Base-by-base conservation (phyloP, 2,113 vertebrate genomes). In the Corythaixoides concolor region DNA sequence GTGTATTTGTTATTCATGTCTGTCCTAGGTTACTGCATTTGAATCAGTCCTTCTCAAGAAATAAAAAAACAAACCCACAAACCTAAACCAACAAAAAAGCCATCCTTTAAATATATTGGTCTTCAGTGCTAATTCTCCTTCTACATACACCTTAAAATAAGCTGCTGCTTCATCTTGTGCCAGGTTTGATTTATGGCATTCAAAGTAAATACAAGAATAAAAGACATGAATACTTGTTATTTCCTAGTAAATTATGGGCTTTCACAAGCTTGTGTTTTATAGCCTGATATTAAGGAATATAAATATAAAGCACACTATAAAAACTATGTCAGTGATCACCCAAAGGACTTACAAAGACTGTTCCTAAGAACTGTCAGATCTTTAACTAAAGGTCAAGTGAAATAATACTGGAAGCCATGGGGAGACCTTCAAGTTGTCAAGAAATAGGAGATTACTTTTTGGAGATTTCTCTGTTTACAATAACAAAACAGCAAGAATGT, bases 231-330 rank as follows among this genome's bases (percentile, higher is more conserved):
- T 87, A 76, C 87, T 81, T 92, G 67, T 58, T 94, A 63, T 77
- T 43, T 64, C 23, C n/a, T 22, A 85, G 76, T 85, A 96, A 96
- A 95, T 95, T 78, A 91, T 19, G 91, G 73, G 55, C 60, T 85
- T 95, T 93, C 66, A 94, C 67, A 90, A 83, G 23, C 68, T 82
- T 73, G 10, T 92, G 45, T 89, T 94, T 96, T 87, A 93, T 35
- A 91, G 68, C 20, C 24, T 88, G 39, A 90, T 95, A 75, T 69
- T 90, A 90, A 93, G 73, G 73, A 78, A 84, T 68, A 84, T 69
- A 92, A 93, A 93, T 69, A 89, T 62, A 76, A 91, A 89, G 15
- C 55, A 82, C 17, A 37, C 22, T 56, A 50, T 86, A 84, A 94
- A 94, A 70, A 6, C 45, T 85, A 87, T 92, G 43, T 63, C 90